Evolutionary conservation across 2,113 vertebrate genomes (phyloP).

Genomic region (Protomyctophum bolini): DNA sequence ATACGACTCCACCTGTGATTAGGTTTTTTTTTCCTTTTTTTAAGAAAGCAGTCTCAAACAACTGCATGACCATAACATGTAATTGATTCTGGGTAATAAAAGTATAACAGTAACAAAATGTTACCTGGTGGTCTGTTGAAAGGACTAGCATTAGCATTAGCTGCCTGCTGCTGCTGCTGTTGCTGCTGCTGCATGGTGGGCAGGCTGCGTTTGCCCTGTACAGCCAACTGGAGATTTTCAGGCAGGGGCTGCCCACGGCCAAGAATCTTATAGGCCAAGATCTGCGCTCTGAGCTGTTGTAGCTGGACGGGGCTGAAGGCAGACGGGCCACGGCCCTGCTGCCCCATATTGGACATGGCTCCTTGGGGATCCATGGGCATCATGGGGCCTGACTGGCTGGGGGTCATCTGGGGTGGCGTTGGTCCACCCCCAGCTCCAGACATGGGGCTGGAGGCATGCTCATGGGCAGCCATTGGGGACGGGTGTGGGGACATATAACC

Average conservation of each 20-base stretch:
- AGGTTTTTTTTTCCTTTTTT: too few species aligned
- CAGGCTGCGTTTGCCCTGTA: slow-evolving; percentile 94
- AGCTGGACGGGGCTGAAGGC: slow-evolving; percentile 95
- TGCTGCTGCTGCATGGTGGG: slow-evolving; percentile 91
- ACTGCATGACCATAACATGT: too few species aligned
- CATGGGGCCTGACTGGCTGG: slow-evolving; percentile 86
- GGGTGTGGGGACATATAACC: slow-evolving; percentile 97
- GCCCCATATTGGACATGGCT: slow-evolving; percentile 76
- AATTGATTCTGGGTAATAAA: too few species aligned
- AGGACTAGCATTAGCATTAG: slow-evolving; percentile 74
- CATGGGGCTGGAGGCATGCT: slow-evolving; percentile 94
- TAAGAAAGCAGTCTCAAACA: too few species aligned
- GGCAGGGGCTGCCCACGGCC: slow-evolving; percentile 94
- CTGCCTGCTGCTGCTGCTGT: slow-evolving; percentile 50
- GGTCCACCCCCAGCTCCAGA: slow-evolving; percentile 82
- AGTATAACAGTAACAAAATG: too few species aligned
- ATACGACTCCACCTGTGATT: too few species aligned
- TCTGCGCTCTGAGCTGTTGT: slow-evolving; percentile 97
- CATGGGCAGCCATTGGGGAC: slow-evolving; percentile 89
- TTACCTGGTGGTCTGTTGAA: slow-evolving; percentile 90
- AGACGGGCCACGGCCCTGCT: slow-evolving; percentile 87
- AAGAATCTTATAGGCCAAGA: slow-evolving; percentile 97
- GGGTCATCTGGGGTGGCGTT: slow-evolving; percentile 92
- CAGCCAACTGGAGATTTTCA: slow-evolving; percentile 95
- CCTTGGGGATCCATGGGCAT: slow-evolving; percentile 89